Conservation (phyloP, 2,113 vertebrate species). For the Peromyscus californicus region DNA sequence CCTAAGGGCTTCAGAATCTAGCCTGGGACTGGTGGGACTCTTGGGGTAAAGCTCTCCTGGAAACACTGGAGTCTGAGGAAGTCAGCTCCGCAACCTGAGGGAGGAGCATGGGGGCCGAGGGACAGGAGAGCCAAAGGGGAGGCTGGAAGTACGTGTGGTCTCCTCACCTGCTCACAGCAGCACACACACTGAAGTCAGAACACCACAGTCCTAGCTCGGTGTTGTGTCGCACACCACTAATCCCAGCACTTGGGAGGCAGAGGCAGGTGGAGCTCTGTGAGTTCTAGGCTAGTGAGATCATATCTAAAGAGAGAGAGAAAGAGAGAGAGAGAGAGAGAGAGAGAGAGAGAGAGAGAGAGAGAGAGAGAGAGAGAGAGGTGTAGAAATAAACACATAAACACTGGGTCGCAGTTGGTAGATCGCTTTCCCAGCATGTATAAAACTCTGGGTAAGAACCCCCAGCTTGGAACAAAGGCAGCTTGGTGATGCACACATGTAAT, state of each 20-base stretch:
- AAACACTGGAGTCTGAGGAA: background rate
- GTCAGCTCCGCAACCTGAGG: background rate
- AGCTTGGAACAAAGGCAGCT: background rate
- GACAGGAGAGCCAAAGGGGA: background rate
- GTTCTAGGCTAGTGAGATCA: background rate
- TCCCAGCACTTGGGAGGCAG: background rate
- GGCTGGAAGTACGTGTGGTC: background rate
- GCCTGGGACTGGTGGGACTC: background rate
- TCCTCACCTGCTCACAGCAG: background rate
- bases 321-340: background rate
- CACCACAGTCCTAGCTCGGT: background rate
- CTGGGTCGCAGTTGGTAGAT: background rate
- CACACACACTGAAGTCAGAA: background rate
- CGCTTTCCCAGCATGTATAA: background rate
- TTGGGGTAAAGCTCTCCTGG: no score
- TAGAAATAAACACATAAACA: background rate
- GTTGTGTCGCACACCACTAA: background rate
- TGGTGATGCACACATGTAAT: background rate
- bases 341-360: background rate
- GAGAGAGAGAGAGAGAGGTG: background rate
- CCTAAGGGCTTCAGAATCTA: no score
- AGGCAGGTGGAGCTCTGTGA: background rate
- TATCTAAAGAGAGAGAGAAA: background rate
- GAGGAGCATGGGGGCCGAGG: rapidly evolving
- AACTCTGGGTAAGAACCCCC: background rate